Conservation (phyloP, 1,140 invertebrate species). For the Hyposmocoma kahamanoa region DNA sequence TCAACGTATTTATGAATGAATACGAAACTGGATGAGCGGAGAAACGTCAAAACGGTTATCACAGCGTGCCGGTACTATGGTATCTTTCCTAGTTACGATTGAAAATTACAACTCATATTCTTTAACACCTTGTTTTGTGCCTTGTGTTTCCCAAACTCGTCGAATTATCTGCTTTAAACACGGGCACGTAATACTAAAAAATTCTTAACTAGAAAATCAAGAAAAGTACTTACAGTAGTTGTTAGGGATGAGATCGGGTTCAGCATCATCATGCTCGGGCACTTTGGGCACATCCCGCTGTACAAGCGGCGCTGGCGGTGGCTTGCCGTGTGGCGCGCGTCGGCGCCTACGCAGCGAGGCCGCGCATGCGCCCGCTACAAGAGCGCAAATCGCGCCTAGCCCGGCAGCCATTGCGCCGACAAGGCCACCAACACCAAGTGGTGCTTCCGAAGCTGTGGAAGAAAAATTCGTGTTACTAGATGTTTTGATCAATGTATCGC, state of each 20-base stretch:
- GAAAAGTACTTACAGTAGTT: conserved; percentile 36
- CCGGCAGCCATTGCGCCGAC: conserved; percentile 41
- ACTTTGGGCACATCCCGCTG: conserved; percentile 21
- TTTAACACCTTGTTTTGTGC: no score
- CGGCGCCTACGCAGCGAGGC: conserved; percentile 34
- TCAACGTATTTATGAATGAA: no score
- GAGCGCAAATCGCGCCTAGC: conserved; percentile 37
- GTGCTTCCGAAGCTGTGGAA: conserved; percentile 38
- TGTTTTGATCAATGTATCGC: neutral
- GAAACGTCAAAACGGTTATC: no score
- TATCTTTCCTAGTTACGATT: no score
- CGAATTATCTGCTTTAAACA: no score
- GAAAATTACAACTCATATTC: no score
- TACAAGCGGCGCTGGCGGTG: conserved; percentile 21
- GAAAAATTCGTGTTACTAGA: neutral
- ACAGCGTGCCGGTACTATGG: no score
- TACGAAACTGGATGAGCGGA: no score
- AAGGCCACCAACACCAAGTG: conserved; percentile 41
- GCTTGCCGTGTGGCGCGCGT: conserved; percentile 28
- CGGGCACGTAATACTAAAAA: no score
- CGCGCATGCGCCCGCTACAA: conserved; percentile 34
- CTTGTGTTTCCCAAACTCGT: no score
- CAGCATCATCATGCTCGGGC: conserved; percentile 46
- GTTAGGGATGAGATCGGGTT: conserved; percentile 47
- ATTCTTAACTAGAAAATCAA: no score